Percentiles rank a stretch among this genome's conserved stretches.
These are phyloP conservation scores for Neodiprion lecontei DNA, from an alignment of 1,140 invertebrate species.

Conservation along the genomic window DNA sequence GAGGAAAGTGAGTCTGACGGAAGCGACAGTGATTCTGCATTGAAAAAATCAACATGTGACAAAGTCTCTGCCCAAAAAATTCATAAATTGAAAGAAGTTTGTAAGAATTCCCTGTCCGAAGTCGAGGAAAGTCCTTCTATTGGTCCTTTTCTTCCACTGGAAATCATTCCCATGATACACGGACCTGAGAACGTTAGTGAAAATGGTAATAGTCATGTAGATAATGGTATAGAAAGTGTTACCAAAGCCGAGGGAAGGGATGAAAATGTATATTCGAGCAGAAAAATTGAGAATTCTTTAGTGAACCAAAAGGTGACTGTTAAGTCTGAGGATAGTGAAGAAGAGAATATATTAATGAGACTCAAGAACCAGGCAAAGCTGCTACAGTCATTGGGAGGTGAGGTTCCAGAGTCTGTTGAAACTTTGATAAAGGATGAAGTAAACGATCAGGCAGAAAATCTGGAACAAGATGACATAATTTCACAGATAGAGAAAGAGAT, in stretches of 20 bases:
- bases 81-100: neutral
- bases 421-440: slow-evolving; percentile 21
- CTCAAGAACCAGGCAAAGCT: slow-evolving; percentile 55
- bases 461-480: neutral
- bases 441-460: slow-evolving; percentile 14
- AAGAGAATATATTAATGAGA: slow-evolving; percentile 49
- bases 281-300: neutral
- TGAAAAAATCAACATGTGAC: neutral
- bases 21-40: slow-evolving; percentile 33
- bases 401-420: slow-evolving; percentile 41
- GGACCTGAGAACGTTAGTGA: slow-evolving; percentile 26
- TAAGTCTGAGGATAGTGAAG: slow-evolving; percentile 36
- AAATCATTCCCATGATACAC: slow-evolving; percentile 31
- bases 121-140: slow-evolving; percentile 23
- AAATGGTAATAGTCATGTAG: neutral
- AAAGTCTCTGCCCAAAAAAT: slow-evolving; percentile 7
- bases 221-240: too few species aligned
- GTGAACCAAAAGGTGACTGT: neutral
- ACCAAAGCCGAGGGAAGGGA: too few species aligned
- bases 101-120: neutral
- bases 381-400: slow-evolving; percentile 54
- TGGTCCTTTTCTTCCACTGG: slow-evolving; percentile 32
- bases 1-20: slow-evolving; percentile 57
- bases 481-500: neutral
- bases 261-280: neutral